These are phyloP conservation scores for Gadopsis marmoratus DNA, from an alignment of 2,797 vertebrate genomes.

Conservation along the genomic window DNA sequence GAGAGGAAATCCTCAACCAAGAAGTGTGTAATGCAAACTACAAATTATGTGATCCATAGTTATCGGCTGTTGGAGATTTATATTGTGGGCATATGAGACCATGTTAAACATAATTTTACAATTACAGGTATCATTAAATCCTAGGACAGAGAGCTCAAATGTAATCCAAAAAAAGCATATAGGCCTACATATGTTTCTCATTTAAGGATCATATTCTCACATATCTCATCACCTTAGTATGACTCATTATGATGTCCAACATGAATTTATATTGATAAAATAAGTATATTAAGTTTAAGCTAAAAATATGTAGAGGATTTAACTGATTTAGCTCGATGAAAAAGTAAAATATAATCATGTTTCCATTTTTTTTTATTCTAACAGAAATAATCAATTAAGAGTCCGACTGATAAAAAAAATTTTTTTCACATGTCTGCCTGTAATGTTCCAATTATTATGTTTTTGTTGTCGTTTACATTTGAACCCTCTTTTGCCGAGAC, in stretches of 20 bases:
- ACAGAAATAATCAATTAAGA: conserved; percentile 5
- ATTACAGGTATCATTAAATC: not conserved
- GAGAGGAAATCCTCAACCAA: conserved; percentile 16
- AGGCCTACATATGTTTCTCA: not conserved
- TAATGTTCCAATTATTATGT: not conserved
- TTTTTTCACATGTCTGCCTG: not conserved
- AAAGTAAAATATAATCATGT: not conserved
- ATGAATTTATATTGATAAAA: not conserved
- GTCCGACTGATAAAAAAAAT: not conserved
- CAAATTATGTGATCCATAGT: not conserved
- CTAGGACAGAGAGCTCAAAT: not conserved
- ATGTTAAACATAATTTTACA: not conserved
- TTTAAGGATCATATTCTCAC: not conserved
- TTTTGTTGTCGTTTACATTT: conserved; percentile 1
- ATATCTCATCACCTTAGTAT: not conserved
- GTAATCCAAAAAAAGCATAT: not conserved
- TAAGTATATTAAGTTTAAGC: not conserved
- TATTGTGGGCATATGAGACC: not conserved
- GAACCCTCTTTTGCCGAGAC: not conserved
- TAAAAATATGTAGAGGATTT: not conserved
- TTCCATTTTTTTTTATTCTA: not conserved
- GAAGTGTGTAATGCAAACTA: conserved; percentile 19
- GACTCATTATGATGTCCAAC: not conserved
- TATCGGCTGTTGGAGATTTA: not conserved
- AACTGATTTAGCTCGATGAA: not conserved